These are phyloP conservation scores for Cardinalis cardinalis DNA, from an alignment of 2,113 vertebrate genomes.

Conservation along the genomic window DNA sequence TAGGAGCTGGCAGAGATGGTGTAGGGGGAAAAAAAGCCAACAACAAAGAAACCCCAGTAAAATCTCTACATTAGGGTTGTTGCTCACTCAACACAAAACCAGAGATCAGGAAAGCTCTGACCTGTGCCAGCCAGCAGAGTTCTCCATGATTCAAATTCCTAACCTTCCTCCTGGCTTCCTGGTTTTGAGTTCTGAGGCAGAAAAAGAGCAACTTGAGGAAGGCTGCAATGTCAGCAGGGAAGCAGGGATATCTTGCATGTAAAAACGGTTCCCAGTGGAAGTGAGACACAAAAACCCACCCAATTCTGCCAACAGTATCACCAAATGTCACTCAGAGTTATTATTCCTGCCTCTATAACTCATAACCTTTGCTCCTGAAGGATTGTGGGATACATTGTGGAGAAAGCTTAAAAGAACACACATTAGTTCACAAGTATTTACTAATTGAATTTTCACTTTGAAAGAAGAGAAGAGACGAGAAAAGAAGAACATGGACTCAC, in stretches of 20 bases:
- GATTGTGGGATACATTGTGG: neutral
- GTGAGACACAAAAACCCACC: neutral
- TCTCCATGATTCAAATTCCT: neutral
- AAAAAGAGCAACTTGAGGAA: neutral
- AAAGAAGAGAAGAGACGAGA: neutral
- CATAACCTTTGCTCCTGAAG: neutral
- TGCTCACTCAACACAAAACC: neutral
- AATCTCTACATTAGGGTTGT: neutral
- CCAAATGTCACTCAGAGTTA: neutral
- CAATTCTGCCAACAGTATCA: neutral
- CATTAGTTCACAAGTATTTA: neutral
- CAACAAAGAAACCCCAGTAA: neutral
- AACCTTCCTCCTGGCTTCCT: neutral
- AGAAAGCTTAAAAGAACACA: neutral
- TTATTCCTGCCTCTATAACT: neutral
- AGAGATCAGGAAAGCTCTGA: neutral
- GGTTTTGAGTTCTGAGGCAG: neutral
- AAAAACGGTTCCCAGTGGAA: neutral
- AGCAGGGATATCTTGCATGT: neutral
- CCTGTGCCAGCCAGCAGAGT: neutral
- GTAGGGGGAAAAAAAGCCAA: neutral
- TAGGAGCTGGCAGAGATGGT: neutral
- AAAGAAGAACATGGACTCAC: conserved; percentile 75
- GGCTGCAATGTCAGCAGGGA: neutral
- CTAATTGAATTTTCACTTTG: neutral